Conservation (phyloP, 2,113 vertebrate genomes). For the Conger conger region DNA sequence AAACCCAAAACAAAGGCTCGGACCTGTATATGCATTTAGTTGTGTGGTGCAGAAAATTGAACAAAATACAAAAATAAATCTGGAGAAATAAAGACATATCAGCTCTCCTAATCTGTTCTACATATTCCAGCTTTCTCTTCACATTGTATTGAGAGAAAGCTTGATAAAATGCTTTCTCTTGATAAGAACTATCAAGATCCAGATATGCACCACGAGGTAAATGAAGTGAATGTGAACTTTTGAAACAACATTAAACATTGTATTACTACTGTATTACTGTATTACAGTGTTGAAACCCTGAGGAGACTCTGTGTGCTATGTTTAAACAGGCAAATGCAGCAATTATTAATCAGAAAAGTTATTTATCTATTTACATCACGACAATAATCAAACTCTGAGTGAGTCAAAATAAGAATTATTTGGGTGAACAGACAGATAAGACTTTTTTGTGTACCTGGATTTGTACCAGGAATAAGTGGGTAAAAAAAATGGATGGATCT, state of each 20-base stretch:
- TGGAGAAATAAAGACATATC: background rate
- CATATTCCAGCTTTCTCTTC: background rate
- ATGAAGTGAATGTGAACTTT: background rate
- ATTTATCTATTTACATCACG: background rate
- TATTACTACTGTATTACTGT: no score
- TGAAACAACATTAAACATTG: no score
- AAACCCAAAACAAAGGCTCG: no score
- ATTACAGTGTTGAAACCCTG: no score
- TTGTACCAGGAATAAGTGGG: no score
- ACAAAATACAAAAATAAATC: background rate
- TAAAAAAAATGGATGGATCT: no score
- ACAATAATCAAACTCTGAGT: background rate
- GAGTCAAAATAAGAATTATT: background rate
- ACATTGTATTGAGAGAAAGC: no score
- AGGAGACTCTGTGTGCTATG: no score
- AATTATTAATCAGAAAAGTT: background rate
- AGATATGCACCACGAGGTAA: background rate
- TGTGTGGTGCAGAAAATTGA: background rate
- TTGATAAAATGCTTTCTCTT: no score
- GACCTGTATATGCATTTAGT: no score
- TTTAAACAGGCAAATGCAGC: background rate
- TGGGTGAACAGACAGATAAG: background rate
- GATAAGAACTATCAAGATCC: no score
- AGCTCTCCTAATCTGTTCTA: background rate
- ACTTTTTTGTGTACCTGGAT: no score